phyloP scores from a whole-genome alignment of 2,113 vertebrate species.

The Canis aureus region DNA sequence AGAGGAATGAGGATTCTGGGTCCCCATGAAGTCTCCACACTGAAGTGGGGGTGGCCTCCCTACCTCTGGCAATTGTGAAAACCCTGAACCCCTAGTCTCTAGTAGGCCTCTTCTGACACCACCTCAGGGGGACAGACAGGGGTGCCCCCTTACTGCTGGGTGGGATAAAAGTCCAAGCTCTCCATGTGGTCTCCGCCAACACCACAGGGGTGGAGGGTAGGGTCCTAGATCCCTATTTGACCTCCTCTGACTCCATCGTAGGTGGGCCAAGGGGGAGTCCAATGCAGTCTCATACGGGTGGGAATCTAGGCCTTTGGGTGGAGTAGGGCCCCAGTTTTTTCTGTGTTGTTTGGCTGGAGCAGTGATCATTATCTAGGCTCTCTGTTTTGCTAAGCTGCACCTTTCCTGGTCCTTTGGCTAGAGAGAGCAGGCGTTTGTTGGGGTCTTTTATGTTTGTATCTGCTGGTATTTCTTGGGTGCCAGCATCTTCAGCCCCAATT shows the following conservation, averaged over 20 bases:
- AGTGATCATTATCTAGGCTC: background rate
- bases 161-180: background rate
- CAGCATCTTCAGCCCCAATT: background rate
- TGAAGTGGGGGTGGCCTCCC: background rate
- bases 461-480: background rate
- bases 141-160: background rate
- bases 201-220: background rate
- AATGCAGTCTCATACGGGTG: background rate
- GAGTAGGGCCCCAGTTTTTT: background rate
- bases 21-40: background rate
- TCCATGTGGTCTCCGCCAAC: background rate
- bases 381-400: background rate
- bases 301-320: background rate
- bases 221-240: background rate
- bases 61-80: background rate
- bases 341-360: background rate
- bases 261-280: fast-evolving
- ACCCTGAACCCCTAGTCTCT: background rate
- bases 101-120: background rate
- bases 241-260: background rate
- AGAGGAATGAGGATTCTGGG: background rate
- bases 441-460: background rate
- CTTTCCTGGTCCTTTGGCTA: background rate
- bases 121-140: no score
- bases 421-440: background rate